Evolutionary conservation across 2,113 vertebrate genomes (phyloP), one percentile per base, ranked within the genome.

Genomic region (Urocitellus parryii): DNA sequence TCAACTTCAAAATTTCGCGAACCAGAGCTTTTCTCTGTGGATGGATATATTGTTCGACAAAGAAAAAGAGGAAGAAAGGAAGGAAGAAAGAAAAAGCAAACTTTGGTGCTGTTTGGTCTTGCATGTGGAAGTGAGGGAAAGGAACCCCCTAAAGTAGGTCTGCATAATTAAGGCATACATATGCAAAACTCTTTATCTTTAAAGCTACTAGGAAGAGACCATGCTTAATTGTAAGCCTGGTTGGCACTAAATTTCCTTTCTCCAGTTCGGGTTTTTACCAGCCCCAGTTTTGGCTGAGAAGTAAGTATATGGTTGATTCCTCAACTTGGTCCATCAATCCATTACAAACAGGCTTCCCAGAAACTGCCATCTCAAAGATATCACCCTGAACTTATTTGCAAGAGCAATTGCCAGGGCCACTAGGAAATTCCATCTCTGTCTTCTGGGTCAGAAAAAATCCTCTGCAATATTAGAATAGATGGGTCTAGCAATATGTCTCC

Each of bases 371-470:
- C 88, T 95, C 45, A 65, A 67, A 53, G 51, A 94, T 45, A 90
- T 58, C 89, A 67, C 11, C 96, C 95, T 95, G 95, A 96, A 77
- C 53, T 77, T 90, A 97, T 94, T 98, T 98, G 97, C 93, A 51
- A 92, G 39, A 93, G 72, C 86, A 70, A 14, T 65, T 92, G 72
- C 80, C 68, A 90, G 39, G 16, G 42, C 39, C 67, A 42, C 39
- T 82, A 93, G 42, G 51, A 95, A 89, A 93, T 48, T 4, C 53
- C 9, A 7, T 88, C 39, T 96, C 90, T 78, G 83, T 84, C 81
- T 96, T 90, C 48, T 18, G 95, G 88, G 90, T 92, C 72, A 97
- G 96, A 95, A 76, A 42, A 96, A 42, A 91, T 63, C 88, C 78
- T 27, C 2, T 4, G 61, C 83, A 96, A 17, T 96, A 77, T 97